Percentiles rank a stretch among this genome's conserved stretches.
Conservation (phyloP, 2,888 invertebrate species). For the Argyra leucocephala region DNA sequence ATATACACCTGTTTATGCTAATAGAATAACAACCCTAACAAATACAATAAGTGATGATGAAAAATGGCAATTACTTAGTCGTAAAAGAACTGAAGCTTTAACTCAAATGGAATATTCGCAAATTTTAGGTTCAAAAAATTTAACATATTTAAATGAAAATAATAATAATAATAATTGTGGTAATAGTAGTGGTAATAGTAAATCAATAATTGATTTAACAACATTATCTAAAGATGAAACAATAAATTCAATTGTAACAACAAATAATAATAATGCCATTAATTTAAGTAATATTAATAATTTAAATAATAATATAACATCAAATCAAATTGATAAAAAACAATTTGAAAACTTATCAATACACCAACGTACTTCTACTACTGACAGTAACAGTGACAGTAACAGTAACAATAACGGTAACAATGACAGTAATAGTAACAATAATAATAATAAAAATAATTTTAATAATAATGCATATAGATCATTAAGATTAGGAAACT, state of each 20-base stretch:
- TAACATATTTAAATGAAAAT: constrained; percentile 17
- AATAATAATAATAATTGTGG: not conserved
- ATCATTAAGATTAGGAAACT: constrained; percentile 40
- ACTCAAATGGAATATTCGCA: constrained; percentile 27
- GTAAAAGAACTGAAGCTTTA: constrained; percentile 33
- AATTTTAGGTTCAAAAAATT: constrained; percentile 20
- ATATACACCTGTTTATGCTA: constrained; percentile 41
- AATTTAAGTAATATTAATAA: not conserved
- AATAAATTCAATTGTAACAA: not conserved
- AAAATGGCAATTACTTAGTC: constrained; percentile 41
- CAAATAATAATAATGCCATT: not conserved
- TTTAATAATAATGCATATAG: constrained; percentile 28
- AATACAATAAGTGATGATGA: constrained; percentile 40
- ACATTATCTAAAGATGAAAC: not conserved
- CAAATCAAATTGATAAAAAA: constrained; percentile 8
- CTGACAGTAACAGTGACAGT: constrained; percentile 4
- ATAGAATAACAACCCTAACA: constrained; percentile 37
- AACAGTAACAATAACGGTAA: constrained; percentile 9
- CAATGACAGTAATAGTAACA: not conserved
- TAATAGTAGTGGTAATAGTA: constrained; percentile 7
- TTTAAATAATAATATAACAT: not conserved
- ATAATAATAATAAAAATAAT: not conserved
- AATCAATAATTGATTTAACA: constrained; percentile 10
- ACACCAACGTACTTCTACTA: not conserved
- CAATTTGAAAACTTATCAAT: not conserved